phyloP scores from a whole-genome alignment of 2,888 invertebrate genomes.

The Stenodera caucasica region DNA sequence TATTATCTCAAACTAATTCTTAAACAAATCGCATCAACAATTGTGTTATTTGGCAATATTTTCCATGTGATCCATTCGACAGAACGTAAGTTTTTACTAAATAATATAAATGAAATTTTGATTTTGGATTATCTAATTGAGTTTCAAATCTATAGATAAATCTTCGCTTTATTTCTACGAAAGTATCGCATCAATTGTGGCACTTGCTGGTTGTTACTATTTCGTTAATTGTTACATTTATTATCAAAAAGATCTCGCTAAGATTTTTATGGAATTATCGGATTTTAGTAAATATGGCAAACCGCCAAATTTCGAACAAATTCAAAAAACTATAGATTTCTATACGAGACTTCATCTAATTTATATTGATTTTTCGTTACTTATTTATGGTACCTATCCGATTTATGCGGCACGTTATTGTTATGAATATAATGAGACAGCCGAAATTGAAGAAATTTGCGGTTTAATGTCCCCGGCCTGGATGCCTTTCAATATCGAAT shows the following conservation, averaged over 20 bases:
- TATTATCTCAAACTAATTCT: background rate
- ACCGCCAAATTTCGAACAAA: background rate
- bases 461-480: constrained; percentile 4
- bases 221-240: background rate
- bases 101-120: too few relatives aligned
- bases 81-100: background rate
- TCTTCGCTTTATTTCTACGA: too few relatives aligned
- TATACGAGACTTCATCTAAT: background rate
- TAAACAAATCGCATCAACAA: background rate
- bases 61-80: background rate
- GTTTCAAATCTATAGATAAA: too few relatives aligned
- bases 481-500: constrained; percentile 15
- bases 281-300: background rate
- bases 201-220: background rate
- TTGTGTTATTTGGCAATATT: background rate
- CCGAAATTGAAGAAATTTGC: constrained; percentile 7
- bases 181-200: background rate
- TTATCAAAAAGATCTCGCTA: background rate
- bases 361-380: background rate
- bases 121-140: too few relatives aligned
- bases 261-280: background rate
- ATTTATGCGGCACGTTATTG: too few relatives aligned
- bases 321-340: background rate
- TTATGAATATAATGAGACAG: too few relatives aligned
- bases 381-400: too few relatives aligned